Base-by-base conservation (phyloP, 2,113 vertebrate species). In the Natator depressus region DNA sequence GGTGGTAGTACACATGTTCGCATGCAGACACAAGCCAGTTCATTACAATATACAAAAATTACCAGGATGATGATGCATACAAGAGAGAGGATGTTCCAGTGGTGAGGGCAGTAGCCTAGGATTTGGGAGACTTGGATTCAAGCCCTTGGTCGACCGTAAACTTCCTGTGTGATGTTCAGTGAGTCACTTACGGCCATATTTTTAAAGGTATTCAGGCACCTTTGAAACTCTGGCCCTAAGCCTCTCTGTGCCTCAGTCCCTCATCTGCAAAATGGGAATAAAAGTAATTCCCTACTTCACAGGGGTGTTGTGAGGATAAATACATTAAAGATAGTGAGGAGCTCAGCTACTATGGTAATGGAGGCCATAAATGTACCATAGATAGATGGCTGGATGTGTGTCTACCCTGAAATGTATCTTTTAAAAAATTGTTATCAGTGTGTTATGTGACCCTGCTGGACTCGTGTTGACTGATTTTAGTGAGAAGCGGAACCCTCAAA, bases 381-480 rank as follows among this genome's bases (percentile, higher is more conserved):
- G 47, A 47, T 22, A 27, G 75, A 17, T 50, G 78, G 27, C 12
- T 47, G 78, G 29, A 35, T 29, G 27, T 80, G 47, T 47, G 16
- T 80, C 24, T 31, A 51, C 29, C 49, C 31, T 50, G 46, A 47
- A 29, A 51, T 50, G 2, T 78, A 78, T 80, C 79, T 80, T 50
- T 29, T 42, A 3, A 29, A 50, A 72, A 72, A 38, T 19, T 72
- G 69, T 72, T n/a, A n/a, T 38, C n/a, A 10, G 25, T 24, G n/a
- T 81, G 53, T 79, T 51, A 49, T 84, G n/a, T 5, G 75, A 72
- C 50, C 16, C 59, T 87, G 90, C 80, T 53, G 46, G 51, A 29
- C 59, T 3, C 20, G 29, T 47, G 1, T 1, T 51, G 46, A 2
- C 29, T 6, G 4, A 0, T 42, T 11, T 9, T 38, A 82, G 2